A percentile compares a stretch with the other conserved stretches of the same genome.
phyloP scores from a whole-genome alignment of 35 echinoderm and acorn worm genomes.

The Apostichopus parvimensis region DNA sequence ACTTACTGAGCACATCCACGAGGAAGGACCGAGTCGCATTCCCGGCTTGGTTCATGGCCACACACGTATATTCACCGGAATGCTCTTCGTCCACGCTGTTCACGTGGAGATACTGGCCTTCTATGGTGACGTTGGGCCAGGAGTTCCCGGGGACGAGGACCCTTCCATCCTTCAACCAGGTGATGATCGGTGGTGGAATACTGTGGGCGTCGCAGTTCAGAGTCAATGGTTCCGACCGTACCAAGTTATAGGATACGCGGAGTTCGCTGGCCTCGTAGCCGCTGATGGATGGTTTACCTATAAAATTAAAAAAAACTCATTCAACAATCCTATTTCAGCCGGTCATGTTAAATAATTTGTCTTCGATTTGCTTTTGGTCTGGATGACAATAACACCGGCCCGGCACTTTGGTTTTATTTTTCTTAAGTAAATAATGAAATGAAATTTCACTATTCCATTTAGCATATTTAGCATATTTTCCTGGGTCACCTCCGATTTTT shows the following conservation, averaged over 20 bases:
- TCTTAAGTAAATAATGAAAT: no score
- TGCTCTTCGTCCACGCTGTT: conserved; percentile 60
- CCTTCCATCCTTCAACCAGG: conserved; percentile 80
- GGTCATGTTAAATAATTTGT: no score
- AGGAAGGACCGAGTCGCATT: conserved; percentile 69
- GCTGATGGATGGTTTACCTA: conserved; percentile 51
- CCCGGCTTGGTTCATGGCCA: conserved; percentile 67
- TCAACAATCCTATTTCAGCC: no score
- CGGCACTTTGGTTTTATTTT: no score
- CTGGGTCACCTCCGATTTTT: no score
- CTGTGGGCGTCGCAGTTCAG: conserved; percentile 76
- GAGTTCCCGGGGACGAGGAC: conserved; percentile 60
- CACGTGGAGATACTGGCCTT: conserved; percentile 63
- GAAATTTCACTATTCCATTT: no score
- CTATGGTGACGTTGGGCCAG: conserved; percentile 40
- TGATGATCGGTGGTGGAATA: conserved; percentile 77
- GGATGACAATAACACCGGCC: no score
- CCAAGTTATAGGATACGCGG: not conserved
- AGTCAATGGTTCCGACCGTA: conserved; percentile 15
- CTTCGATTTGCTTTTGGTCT: no score
- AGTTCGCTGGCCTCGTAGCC: conserved; percentile 22
- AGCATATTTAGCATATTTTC: no score
- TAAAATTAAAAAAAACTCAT: not conserved
- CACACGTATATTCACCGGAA: conserved; percentile 68
- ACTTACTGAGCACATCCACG: conserved; percentile 75